A percentile compares a stretch with the other conserved stretches of the same genome.
These are phyloP conservation scores for Epinotia brunnichana DNA, from an alignment of 2,888 invertebrate species.

Conservation along the genomic window DNA sequence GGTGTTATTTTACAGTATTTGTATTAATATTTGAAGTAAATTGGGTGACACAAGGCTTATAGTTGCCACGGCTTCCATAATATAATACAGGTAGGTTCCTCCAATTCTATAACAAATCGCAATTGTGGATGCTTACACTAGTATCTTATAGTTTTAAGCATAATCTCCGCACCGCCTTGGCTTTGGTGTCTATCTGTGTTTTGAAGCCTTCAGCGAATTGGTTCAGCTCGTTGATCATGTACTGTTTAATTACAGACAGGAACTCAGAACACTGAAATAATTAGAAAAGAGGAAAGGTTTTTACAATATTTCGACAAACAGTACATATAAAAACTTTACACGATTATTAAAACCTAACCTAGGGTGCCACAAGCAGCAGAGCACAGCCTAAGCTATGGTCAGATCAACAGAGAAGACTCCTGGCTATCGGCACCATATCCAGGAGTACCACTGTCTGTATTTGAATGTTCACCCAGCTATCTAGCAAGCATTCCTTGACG, in stretches of 20 bases:
- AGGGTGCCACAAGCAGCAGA: too few relatives aligned
- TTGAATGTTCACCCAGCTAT: too few relatives aligned
- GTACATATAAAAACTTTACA: too few relatives aligned
- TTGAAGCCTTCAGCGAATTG: constrained; percentile 64
- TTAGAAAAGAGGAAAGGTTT: too few relatives aligned
- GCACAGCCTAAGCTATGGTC: too few relatives aligned
- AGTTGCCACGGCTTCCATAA: constrained; percentile 2
- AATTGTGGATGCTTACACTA: neutral
- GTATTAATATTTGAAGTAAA: neutral
- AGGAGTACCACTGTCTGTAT: too few relatives aligned
- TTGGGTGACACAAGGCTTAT: neutral
- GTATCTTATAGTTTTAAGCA: constrained; percentile 56
- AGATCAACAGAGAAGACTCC: too few relatives aligned
- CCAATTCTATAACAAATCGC: neutral
- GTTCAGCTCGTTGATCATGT: constrained; percentile 73
- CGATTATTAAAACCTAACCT: too few relatives aligned
- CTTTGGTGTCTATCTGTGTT: constrained; percentile 63
- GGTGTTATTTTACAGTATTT: too few relatives aligned
- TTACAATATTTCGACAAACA: too few relatives aligned
- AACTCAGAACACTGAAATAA: constrained; percentile 78
- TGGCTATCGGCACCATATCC: too few relatives aligned
- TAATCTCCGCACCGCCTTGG: constrained; percentile 58
- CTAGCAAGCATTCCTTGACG: too few relatives aligned
- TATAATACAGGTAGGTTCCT: neutral
- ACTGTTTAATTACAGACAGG: constrained; percentile 75